These are phyloP conservation scores for Pterophyllum scalare DNA, from an alignment of 2,113 vertebrate species.

Conservation along the genomic window DNA sequence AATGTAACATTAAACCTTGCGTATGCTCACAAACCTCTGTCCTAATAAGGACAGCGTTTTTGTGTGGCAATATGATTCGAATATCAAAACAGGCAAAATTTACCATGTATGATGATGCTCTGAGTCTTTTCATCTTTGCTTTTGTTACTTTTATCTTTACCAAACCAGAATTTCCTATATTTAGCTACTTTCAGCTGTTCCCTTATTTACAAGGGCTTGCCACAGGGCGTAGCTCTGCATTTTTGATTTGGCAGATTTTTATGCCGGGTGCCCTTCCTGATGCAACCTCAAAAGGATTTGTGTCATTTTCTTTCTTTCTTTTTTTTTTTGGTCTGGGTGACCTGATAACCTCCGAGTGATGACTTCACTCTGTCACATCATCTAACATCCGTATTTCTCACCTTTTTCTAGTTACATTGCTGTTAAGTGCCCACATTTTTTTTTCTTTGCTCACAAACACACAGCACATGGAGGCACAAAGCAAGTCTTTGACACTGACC, in stretches of 20 bases:
- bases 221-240: not conserved
- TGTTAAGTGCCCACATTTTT: not conserved
- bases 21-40: too few relatives aligned
- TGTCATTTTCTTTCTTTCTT: not conserved
- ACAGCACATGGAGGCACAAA: conserved; percentile 32
- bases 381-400: not conserved
- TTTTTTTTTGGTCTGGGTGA: not conserved
- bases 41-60: too few relatives aligned
- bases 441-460: conserved; percentile 14
- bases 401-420: not conserved
- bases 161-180: not conserved
- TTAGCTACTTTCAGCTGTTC: not conserved
- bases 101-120: too few relatives aligned
- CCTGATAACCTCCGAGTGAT: not conserved
- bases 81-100: too few relatives aligned
- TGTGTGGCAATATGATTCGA: too few relatives aligned
- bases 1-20: too few relatives aligned
- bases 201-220: not conserved
- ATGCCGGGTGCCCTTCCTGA: not conserved
- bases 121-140: too few relatives aligned
- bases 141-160: too few relatives aligned
- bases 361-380: not conserved
- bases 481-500: conserved; percentile 45
- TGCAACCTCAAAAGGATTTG: not conserved
- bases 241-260: conserved; percentile 2